Evolutionary conservation across 2,113 vertebrate species (phyloP), one percentile per base, ranked within the genome.

Genomic region (Chrysemys picta): DNA sequence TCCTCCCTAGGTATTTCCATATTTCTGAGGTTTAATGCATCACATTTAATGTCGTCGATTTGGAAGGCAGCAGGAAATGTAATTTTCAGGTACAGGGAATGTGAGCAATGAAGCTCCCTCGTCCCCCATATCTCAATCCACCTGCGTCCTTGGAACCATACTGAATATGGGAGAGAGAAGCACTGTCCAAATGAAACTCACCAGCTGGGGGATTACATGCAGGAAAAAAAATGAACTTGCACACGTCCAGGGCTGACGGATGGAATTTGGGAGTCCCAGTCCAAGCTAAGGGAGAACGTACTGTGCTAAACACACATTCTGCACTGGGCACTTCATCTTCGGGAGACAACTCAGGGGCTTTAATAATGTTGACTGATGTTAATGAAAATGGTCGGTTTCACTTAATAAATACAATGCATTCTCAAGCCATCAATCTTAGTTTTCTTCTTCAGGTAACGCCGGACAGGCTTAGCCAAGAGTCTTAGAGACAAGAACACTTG

Each of bases 11-110:
- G 2, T 91, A 83, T 93, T 80, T 91, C 89, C 85, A 65, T 85
- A 95, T 91, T 93, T 89, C 21, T 12, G 82, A 42, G 94, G 91
- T 95, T 97, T 94, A 96, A 89, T 35, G 88, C 75, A 17, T 89
- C 91, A 79, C 92, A 29, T 96, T 97, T 97, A 95, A 92, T 88
- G 93, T 76, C 6, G 69, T 86, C 92, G 91, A 53, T 97, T 96
- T 91, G 95, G 79, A 89, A 93, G 94, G 88, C 92, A 95, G 79
- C 31, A 84, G 96, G 97, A 76, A 89, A 93, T 87, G 80, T 75
- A 10, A 50, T 94, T 95, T 97, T 93, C 93, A 96, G 96, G 93
- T 82, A 84, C 75, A 92, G 10, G 42, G 49, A 42, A 89, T 8
- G 82, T 62, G 91, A 96, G 90, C 95, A 94, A 94, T 54, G 49